Evolutionary conservation across 2,113 vertebrate species (phyloP).

Genomic region (Bubo blakistoni): DNA sequence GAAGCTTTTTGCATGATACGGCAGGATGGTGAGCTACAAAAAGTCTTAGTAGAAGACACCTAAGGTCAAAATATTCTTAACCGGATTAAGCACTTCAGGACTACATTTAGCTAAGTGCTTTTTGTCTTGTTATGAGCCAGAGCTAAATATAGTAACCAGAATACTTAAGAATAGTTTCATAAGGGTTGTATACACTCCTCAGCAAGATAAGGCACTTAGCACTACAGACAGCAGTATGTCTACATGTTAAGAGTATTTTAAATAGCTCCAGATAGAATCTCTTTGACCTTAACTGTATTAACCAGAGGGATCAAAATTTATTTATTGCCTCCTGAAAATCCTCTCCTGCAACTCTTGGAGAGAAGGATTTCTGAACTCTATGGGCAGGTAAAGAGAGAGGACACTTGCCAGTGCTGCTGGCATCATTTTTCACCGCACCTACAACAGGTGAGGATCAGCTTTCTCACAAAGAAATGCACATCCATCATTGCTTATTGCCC

Average conservation of each 20-base stretch:
- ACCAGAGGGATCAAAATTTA: constrained; percentile 52
- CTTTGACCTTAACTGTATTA: constrained; percentile 58
- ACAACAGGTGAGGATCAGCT: background rate
- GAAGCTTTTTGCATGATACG: constrained; percentile 48
- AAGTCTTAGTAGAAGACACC: constrained; percentile 33
- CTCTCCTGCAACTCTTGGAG: background rate
- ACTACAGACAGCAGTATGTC: constrained; percentile 29
- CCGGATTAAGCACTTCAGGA: constrained; percentile 48
- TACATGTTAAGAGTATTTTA: constrained; percentile 38
- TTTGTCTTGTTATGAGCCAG: constrained; percentile 57
- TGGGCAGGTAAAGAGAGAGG: background rate
- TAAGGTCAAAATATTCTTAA: constrained; percentile 67
- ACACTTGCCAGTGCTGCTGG: background rate
- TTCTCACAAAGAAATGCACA: background rate
- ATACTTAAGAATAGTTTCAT: constrained; percentile 66
- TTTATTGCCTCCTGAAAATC: constrained; percentile 42
- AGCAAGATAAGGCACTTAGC: constrained; percentile 56
- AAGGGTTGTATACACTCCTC: constrained; percentile 37
- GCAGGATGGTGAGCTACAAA: constrained; percentile 31
- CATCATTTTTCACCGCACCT: background rate
- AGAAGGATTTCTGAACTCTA: background rate
- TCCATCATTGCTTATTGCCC: background rate
- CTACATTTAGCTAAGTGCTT: constrained; percentile 62
- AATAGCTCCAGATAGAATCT: constrained; percentile 40
- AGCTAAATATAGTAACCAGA: constrained; percentile 52